Evolutionary conservation across 2,888 invertebrate species (phyloP), one percentile per base, ranked within the genome.

Genomic region (Eumacrocentrus americanus): DNA sequence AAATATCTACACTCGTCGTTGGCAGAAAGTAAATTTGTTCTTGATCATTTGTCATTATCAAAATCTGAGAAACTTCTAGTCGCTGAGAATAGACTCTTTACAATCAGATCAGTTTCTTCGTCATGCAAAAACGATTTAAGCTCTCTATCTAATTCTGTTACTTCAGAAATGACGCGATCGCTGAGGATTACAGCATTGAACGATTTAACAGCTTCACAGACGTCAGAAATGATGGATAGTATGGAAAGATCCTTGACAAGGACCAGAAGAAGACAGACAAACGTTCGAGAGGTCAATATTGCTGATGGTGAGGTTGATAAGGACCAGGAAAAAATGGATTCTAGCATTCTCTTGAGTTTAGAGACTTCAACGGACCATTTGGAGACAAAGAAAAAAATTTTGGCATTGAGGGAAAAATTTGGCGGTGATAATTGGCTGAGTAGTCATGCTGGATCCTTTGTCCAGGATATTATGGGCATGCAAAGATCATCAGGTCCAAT

Each of bases 391-490:
- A 83, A 83, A 64, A 83, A 86, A 74, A 84, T 89, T 60, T 83
- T 87, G 66, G 82, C 81, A 18, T 69, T 88, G 14, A 80, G 87
- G 11, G 77, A 84, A 62, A 83, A 84, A 67, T 86, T 84, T 72
- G 89, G 88, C 9, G 84, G 84, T 66, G 75, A 80, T 35, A 82
- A 84, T 52, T 89, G 89, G 89, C 70, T 89, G 25, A 84, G 84
- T 59, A 82, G 81, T 50, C 81, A 84, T 50, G 83, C 83, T 53
- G 84, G 84, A 1, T 82, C 83, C 29, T 73, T 77, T 37, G 82
- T 87, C 46, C 84, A 86, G 69, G 84, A 83, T 70, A 84, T 85
- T 25, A 78, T 88, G 69, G 87, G 87, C 12, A 73, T 86, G 44
- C 78, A 82, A 57, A 76, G 78, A 46, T 64, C 72, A 9, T 62